Evolutionary conservation across 2,888 invertebrate genomes (phyloP).

Genomic region (Athrips mouffetella): DNA sequence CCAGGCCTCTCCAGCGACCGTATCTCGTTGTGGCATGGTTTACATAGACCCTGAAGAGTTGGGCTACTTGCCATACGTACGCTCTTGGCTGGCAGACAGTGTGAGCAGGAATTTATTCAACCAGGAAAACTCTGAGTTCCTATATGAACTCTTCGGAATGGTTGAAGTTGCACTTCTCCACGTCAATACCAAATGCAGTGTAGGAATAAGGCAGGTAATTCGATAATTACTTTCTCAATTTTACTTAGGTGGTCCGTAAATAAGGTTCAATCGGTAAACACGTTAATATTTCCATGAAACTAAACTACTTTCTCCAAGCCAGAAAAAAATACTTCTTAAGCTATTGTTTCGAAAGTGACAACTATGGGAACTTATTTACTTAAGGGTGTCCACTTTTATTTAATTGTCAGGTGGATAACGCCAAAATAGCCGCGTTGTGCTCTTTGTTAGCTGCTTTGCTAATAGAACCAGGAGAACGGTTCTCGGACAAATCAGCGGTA

Average conservation of each 20-base stretch:
- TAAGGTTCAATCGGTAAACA: no score
- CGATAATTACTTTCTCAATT: not conserved
- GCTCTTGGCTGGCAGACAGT: conserved; percentile 84
- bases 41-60: conserved; percentile 92
- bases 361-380: no score
- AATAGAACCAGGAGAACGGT: conserved; percentile 78
- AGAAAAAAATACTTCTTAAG: no score
- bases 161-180: conserved; percentile 82
- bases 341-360: no score
- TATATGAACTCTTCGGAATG: conserved; percentile 83
- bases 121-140: conserved; percentile 79
- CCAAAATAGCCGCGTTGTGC: conserved; percentile 88
- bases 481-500: conserved; percentile 80
- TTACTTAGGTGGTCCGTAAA: no score
- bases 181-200: conserved; percentile 82
- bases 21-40: conserved; percentile 91
- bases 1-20: conserved; percentile 95
- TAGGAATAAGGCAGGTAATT: conserved; percentile 85
- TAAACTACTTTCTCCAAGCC: not conserved
- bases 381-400: no score
- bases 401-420: conserved; percentile 83
- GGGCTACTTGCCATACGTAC: conserved; percentile 88
- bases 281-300: not conserved
- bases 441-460: conserved; percentile 84
- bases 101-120: conserved; percentile 66